These are phyloP conservation scores for Drosophila subpulchrella DNA, from an alignment of 1,140 invertebrate species.

Conservation along the genomic window DNA sequence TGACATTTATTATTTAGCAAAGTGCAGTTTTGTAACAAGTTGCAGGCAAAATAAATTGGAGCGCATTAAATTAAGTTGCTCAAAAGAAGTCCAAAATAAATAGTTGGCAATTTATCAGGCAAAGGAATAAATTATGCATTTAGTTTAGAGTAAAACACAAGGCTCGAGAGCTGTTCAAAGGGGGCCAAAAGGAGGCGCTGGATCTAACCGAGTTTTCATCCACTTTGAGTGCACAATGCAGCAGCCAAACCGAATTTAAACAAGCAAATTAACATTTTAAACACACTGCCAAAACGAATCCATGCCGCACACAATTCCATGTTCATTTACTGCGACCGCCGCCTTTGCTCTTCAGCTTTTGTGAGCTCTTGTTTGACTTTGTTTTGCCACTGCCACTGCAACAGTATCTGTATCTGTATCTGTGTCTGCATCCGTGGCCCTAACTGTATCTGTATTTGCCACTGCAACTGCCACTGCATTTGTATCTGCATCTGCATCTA, in stretches of 20 bases:
- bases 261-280: conserved; percentile 49
- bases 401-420: conserved; percentile 16
- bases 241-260: conserved; percentile 36
- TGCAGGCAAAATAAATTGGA: conserved; percentile 24
- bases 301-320: conserved; percentile 40
- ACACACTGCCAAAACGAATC: conserved; percentile 37
- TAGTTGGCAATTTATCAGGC: conserved; percentile 29
- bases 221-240: conserved; percentile 14
- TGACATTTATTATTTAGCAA: conserved; percentile 38
- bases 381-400: conserved; percentile 18
- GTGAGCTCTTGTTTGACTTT: conserved; percentile 39
- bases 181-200: background rate
- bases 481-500: conserved; percentile 57
- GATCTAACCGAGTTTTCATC: conserved; percentile 2
- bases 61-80: conserved; percentile 36
- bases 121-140: conserved; percentile 34
- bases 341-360: conserved; percentile 42
- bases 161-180: conserved; percentile 16
- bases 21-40: conserved; percentile 25
- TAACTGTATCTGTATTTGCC: conserved; percentile 1
- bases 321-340: conserved; percentile 31
- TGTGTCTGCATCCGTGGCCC: background rate
- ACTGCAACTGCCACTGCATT: conserved; percentile 34
- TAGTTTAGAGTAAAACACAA: background rate
- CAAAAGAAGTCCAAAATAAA: conserved; percentile 32